Percentiles rank a stretch among this genome's conserved stretches.
Evolutionary conservation across 2,797 vertebrate species (phyloP).

Genomic region (Chelon auratus): DNA sequence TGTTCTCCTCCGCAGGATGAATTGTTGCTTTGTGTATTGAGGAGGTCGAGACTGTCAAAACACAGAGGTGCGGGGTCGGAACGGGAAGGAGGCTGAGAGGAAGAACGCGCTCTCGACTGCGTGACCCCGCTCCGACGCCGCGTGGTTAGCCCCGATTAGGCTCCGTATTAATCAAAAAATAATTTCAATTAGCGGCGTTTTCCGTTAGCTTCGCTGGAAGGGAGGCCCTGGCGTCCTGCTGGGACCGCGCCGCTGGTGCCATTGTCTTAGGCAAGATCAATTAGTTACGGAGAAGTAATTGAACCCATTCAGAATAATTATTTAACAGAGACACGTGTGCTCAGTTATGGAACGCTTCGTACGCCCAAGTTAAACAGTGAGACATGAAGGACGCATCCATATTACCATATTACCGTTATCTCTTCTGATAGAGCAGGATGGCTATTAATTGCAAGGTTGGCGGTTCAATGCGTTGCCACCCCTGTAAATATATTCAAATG

Average conservation of each 20-base stretch:
- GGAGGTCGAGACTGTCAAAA: slow-evolving; percentile 88
- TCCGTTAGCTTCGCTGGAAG: slow-evolving; percentile 52
- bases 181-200: slow-evolving; percentile 79
- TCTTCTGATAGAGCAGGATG: no score
- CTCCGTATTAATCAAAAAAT: slow-evolving; percentile 66
- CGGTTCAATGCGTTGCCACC: no score
- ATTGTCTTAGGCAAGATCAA: slow-evolving; percentile 74
- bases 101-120: slow-evolving; percentile 20
- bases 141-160: slow-evolving; percentile 64
- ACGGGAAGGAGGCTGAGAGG: slow-evolving; percentile 73
- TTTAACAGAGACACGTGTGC: slow-evolving; percentile 61
- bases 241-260: slow-evolving; percentile 57
- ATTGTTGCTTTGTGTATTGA: slow-evolving; percentile 96
- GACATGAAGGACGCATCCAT: no score
- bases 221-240: slow-evolving; percentile 44
- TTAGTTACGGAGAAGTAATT: slow-evolving; percentile 72
- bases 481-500: no score
- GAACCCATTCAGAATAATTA: slow-evolving; percentile 54
- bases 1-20: slow-evolving; percentile 90
- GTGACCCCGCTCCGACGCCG: slow-evolving; percentile 49
- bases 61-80: slow-evolving; percentile 80
- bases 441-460: no score
- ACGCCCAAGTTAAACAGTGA: no score
- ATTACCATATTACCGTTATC: no score
- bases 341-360: slow-evolving; percentile 51